phyloP scores from a whole-genome alignment of 2,113 vertebrate genomes.

The Trichechus manatus region DNA sequence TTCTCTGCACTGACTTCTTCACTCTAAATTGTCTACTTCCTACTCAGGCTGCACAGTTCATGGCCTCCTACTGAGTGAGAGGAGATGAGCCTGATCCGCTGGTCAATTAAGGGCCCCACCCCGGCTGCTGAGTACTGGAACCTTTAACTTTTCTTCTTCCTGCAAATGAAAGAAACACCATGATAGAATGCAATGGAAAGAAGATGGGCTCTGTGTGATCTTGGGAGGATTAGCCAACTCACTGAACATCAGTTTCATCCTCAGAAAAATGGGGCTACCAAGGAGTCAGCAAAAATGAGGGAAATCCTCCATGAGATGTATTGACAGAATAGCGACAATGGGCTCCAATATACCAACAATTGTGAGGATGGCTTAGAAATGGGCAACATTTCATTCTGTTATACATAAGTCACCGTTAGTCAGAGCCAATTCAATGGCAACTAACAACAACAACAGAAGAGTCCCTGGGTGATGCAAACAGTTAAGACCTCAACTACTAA shows the following conservation, averaged over 20 bases:
- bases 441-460: not conserved
- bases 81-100: not conserved
- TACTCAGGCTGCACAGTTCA: not conserved
- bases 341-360: not conserved
- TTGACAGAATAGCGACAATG: not conserved
- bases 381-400: not conserved
- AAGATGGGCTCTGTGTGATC: not conserved
- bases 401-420: not conserved
- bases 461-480: not conserved
- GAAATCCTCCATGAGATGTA: not conserved
- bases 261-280: not conserved
- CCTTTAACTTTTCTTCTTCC: not conserved
- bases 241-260: not conserved
- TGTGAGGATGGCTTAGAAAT: not conserved
- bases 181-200: not conserved
- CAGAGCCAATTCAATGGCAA: not conserved
- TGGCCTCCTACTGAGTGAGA: not conserved
- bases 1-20: not conserved
- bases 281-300: not conserved
- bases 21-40: not conserved
- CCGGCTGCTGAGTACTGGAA: not conserved
- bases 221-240: not conserved
- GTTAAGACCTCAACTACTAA: not conserved
- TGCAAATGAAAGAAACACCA: not conserved
- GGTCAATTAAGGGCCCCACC: not conserved